A percentile compares a stretch with the other conserved stretches of the same genome.
These are phyloP conservation scores for Aramus guarauna DNA, from an alignment of 2,113 vertebrate genomes.

Conservation along the genomic window DNA sequence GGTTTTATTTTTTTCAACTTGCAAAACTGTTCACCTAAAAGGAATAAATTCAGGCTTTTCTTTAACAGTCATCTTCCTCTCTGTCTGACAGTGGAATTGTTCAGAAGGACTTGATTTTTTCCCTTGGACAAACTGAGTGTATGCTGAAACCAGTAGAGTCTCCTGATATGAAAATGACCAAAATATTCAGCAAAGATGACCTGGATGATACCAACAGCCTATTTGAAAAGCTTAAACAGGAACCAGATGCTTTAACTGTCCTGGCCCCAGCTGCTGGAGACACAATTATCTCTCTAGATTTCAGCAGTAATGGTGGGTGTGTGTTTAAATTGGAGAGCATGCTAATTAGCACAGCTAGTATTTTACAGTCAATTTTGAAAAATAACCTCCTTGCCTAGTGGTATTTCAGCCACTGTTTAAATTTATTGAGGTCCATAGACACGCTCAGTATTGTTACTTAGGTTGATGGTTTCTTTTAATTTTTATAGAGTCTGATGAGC, in stretches of 20 bases:
- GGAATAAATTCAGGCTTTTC: not conserved
- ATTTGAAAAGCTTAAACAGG: slow-evolving; percentile 89
- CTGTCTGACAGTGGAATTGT: slow-evolving; percentile 85
- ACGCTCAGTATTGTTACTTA: slow-evolving; percentile 13
- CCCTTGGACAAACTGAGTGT: slow-evolving; percentile 90
- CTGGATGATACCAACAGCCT: slow-evolving; percentile 76
- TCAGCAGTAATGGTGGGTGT: slow-evolving; percentile 85
- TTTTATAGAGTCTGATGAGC: slow-evolving; percentile 83
- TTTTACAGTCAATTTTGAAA: not conserved
- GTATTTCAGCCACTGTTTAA: not conserved
- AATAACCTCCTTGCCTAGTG: not conserved
- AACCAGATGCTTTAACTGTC: slow-evolving; percentile 89
- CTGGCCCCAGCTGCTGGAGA: slow-evolving; percentile 94
- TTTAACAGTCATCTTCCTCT: not conserved
- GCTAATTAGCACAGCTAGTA: not conserved
- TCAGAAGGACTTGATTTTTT: slow-evolving; percentile 89
- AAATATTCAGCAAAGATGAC: slow-evolving; percentile 78
- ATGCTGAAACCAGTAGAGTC: slow-evolving; percentile 76
- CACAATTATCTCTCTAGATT: slow-evolving; percentile 89
- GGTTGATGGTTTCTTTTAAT: slow-evolving; percentile 67
- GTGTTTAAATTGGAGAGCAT: slow-evolving; percentile 1
- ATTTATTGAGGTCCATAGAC: slow-evolving; percentile 51
- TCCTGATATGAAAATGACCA: slow-evolving; percentile 80
- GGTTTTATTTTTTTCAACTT: not conserved
- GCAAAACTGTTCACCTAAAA: not conserved